Percentiles rank a stretch among this genome's conserved stretches.
Evolutionary conservation across 2,113 vertebrate species (phyloP).

Genomic region (human): GRCh38 chr9:97564001-97564500

Average conservation of each 20-base stretch:
- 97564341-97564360: background rate
- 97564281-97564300: background rate
- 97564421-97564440: background rate
- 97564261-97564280: background rate
- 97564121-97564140: constrained; percentile 94
- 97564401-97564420: background rate
- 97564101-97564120: constrained; percentile 92
- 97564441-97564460: constrained; percentile 14
- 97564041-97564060: constrained; percentile 97
- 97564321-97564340: background rate
- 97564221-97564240: background rate
- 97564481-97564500: background rate
- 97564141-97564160: constrained; percentile 97
- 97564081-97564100: constrained; percentile 95
- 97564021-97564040: constrained; percentile 84
- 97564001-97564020: background rate
- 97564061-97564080: constrained; percentile 97
- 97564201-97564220: too few relatives aligned
- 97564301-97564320: background rate
- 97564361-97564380: background rate
- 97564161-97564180: constrained; percentile 90
- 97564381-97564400: background rate
- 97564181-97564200: background rate
- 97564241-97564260: background rate
- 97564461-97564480: constrained; percentile 27